Evolutionary conservation across 1,140 invertebrate genomes (phyloP).

Genomic region (Trichomalopsis sarcophagae): DNA sequence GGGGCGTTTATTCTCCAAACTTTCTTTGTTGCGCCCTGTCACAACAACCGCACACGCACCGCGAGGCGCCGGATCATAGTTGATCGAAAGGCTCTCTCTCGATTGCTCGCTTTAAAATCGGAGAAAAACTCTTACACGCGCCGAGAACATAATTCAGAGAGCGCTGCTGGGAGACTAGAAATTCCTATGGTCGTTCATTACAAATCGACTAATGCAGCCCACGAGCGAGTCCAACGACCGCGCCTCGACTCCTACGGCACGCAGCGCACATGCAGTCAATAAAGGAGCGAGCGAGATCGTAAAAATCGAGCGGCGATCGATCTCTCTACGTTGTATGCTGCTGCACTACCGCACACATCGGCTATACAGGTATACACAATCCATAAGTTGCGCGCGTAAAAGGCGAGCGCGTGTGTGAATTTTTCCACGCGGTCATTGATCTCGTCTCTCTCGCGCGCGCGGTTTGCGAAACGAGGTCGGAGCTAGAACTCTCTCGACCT

Average conservation of each 20-base stretch:
- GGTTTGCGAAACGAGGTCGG: conserved; percentile 52
- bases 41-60: not conserved
- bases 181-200: not conserved
- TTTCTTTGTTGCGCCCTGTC: conserved; percentile 13
- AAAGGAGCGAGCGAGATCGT: conserved; percentile 3
- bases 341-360: not conserved
- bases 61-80: not conserved
- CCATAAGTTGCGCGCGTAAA: not conserved
- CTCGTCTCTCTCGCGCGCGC: conserved; percentile 21
- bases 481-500: conserved; percentile 49
- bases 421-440: conserved; percentile 53
- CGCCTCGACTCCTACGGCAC: not conserved
- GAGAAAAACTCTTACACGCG: not conserved
- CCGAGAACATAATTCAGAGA: not conserved
- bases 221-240: conserved; percentile 7
- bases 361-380: not conserved
- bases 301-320: not conserved
- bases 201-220: not conserved
- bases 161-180: not conserved
- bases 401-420: conserved; percentile 35
- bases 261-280: not conserved
- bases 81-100: not conserved
- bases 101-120: not conserved
- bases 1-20: conserved; percentile 4
- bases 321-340: not conserved